Evolutionary conservation across 2,888 invertebrate species (phyloP).

Genomic region (Euclidia mi): DNA sequence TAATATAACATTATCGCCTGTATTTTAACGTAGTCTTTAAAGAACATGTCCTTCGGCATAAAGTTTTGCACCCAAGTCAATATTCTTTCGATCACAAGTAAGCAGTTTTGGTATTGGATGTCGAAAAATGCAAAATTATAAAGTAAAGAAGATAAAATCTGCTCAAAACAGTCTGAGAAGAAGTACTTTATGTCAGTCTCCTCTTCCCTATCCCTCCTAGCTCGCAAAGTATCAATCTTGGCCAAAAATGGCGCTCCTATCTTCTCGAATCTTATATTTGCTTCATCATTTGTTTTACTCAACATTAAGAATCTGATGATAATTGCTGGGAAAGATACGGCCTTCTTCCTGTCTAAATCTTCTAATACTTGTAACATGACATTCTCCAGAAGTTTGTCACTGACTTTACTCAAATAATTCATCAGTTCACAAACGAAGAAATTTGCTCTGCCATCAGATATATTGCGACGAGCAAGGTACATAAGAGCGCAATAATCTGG

Average conservation of each 20-base stretch:
- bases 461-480: conserved; percentile 53
- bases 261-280: conserved; percentile 51
- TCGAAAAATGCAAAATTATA: conserved; percentile 66
- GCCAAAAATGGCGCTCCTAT: conserved; percentile 62
- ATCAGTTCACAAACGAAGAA: conserved; percentile 55
- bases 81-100: conserved; percentile 62
- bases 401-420: conserved; percentile 51
- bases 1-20: conserved; percentile 73
- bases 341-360: conserved; percentile 29
- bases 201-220: background rate
- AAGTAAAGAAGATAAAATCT: conserved; percentile 59
- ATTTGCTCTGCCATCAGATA: conserved; percentile 33
- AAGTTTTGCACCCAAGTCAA: conserved; percentile 57
- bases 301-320: conserved; percentile 67
- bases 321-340: conserved; percentile 54
- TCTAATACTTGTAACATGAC: conserved; percentile 47
- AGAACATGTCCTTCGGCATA: conserved; percentile 64
- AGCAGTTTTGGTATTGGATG: conserved; percentile 55
- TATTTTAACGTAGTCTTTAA: conserved; percentile 58
- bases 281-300: conserved; percentile 56
- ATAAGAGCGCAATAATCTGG: conserved; percentile 64
- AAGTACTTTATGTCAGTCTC: background rate
- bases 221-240: conserved; percentile 34
- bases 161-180: conserved; percentile 32
- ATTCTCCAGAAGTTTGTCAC: conserved; percentile 48